These are phyloP conservation scores for Timema podura DNA, from an alignment of 2,888 invertebrate species.

Conservation along the genomic window DNA sequence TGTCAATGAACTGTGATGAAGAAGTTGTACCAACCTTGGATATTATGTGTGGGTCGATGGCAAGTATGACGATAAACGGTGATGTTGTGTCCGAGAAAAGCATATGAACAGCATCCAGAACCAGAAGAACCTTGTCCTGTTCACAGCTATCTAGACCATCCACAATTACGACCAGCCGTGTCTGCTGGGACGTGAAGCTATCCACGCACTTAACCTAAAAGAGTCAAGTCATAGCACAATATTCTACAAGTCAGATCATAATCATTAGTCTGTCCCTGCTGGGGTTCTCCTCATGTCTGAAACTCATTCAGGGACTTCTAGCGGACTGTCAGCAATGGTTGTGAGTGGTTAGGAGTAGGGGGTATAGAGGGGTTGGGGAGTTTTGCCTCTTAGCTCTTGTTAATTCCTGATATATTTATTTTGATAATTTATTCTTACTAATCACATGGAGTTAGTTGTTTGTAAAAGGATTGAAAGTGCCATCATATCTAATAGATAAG, in stretches of 20 bases:
- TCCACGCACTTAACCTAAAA: conserved; percentile 80
- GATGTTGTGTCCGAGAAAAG: conserved; percentile 90
- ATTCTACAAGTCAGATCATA: background rate
- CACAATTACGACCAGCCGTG: conserved; percentile 89
- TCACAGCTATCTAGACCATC: conserved; percentile 98
- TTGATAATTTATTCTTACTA: too few relatives aligned
- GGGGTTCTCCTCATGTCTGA: too few relatives aligned
- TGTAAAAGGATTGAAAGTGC: too few relatives aligned
- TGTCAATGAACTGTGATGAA: too few relatives aligned
- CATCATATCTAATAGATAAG: too few relatives aligned
- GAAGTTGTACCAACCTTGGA: conserved; percentile 65
- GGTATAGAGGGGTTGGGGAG: too few relatives aligned
- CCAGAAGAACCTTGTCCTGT: conserved; percentile 88
- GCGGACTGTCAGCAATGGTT: too few relatives aligned
- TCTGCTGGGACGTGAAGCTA: conserved; percentile 89
- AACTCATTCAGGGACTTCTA: too few relatives aligned
- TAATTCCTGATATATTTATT: too few relatives aligned
- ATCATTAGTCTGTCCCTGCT: background rate
- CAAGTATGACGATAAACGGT: conserved; percentile 93
- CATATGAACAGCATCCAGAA: conserved; percentile 92
- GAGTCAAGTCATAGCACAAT: background rate
- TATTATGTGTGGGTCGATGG: conserved; percentile 98
- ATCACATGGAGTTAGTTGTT: too few relatives aligned
- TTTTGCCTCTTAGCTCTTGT: too few relatives aligned
- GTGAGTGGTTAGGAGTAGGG: too few relatives aligned